A percentile compares a stretch with the other conserved stretches of the same genome.
phyloP scores from a whole-genome alignment of 2,888 invertebrate species.

The Drosophila borealis region DNA sequence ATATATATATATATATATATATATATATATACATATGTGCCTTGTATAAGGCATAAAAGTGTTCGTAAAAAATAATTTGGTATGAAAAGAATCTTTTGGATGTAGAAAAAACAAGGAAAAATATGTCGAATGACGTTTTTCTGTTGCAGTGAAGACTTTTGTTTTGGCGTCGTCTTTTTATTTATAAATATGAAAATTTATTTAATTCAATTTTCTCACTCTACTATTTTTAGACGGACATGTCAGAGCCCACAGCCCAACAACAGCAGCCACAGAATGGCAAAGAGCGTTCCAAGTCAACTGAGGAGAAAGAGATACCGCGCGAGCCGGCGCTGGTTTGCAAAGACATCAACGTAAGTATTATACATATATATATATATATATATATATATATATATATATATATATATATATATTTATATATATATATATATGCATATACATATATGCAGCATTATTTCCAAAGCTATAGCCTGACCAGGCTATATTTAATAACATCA shows the following conservation, averaged over 20 bases:
- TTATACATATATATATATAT: too few species aligned
- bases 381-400: too few species aligned
- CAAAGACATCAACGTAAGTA: conserved; percentile 89
- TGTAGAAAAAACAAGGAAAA: conserved; percentile 22
- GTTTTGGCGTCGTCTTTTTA: conserved; percentile 53
- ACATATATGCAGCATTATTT: too few species aligned
- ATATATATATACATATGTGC: conserved; percentile 1
- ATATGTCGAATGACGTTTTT: conserved; percentile 33
- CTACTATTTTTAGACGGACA: conserved; percentile 76
- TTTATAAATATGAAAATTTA: conserved; percentile 67
- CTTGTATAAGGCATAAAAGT: conserved; percentile 17
- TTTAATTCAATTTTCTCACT: conserved; percentile 67
- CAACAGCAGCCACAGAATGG: conserved; percentile 80
- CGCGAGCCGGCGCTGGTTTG: conserved; percentile 93
- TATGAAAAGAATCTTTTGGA: conserved; percentile 27
- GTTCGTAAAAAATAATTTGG: conserved; percentile 57
- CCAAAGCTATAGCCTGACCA: neutral
- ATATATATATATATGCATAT: too few species aligned
- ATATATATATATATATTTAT: too few species aligned
- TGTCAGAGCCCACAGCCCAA: conserved; percentile 81
- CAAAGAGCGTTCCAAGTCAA: conserved; percentile 82
- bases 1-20: conserved; percentile 1
- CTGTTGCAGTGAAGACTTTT: conserved; percentile 17
- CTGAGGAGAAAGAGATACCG: conserved; percentile 89
- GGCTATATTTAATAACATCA: neutral